Evolutionary conservation across 2,113 vertebrate genomes (phyloP).

Genomic region (Centropristis striata): DNA sequence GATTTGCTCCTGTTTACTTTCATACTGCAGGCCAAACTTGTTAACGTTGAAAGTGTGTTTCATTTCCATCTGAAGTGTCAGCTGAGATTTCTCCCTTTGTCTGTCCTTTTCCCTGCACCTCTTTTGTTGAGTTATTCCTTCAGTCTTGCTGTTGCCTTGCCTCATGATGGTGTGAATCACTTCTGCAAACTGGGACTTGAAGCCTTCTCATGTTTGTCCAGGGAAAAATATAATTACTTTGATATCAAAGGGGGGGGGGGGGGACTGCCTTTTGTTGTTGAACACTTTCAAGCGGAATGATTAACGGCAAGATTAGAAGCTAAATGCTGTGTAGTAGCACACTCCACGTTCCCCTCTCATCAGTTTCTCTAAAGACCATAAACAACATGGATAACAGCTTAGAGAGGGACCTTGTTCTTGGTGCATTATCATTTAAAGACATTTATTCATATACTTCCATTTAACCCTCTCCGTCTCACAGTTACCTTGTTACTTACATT

Average conservation of each 20-base stretch:
- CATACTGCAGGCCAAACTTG: conserved; percentile 17
- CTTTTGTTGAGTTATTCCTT: conserved; percentile 36
- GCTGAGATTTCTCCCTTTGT: conserved; percentile 27
- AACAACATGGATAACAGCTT: conserved; percentile 60
- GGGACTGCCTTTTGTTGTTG: conserved; percentile 67
- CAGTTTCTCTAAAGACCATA: conserved; percentile 58
- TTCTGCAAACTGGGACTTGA: conserved; percentile 26
- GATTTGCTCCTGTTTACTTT: conserved; percentile 25
- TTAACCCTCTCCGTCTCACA: conserved; percentile 1
- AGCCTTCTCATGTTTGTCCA: conserved; percentile 45
- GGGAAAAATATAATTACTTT: conserved; percentile 37
- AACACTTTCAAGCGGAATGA: conserved; percentile 70
- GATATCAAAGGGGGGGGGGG: conserved; percentile 48
- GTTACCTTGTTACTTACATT: background rate
- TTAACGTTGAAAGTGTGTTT: conserved; percentile 36
- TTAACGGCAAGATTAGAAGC: conserved; percentile 65
- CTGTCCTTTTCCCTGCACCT: conserved; percentile 13
- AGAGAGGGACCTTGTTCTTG: conserved; percentile 24
- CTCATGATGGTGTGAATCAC: conserved; percentile 45
- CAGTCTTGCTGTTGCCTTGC: conserved; percentile 22
- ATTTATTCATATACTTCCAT: conserved; percentile 38
- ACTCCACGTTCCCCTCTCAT: conserved; percentile 51
- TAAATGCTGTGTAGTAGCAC: conserved; percentile 51
- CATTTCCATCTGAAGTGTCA: conserved; percentile 15
- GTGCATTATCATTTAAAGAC: conserved; percentile 60